Evolutionary conservation across 2,888 invertebrate genomes (phyloP), one percentile per base, ranked within the genome.

Genomic region (Micoletzkya japonica): DNA sequence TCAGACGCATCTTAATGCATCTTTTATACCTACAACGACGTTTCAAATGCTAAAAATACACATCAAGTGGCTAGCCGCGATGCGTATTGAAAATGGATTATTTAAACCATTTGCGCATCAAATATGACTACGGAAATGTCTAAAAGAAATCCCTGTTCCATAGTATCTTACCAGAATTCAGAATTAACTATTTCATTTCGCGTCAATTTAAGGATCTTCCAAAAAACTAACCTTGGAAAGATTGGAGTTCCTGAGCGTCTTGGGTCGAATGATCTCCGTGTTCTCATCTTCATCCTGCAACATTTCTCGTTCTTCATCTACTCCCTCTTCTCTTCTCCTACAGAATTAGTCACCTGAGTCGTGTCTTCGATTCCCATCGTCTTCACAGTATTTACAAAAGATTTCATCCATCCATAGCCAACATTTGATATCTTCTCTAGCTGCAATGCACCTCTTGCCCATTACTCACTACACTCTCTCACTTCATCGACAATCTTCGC

Each of bases 281-380:
- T 75, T 76, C 6, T 77, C 72, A 24, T 80, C 78, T 44, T 85
- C 85, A 49, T 76, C 83, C 56, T 68, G 63, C 1, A 34, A 49
- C 14, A n/a, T 17, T 36, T 17, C 20, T 6, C n/a, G 28, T 17
- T 14, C 17, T 60, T 26, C 28, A 39, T 20, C 28, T 39, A n/a
- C 14, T 26, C 3, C 56, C 17, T n/a, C 56, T 17, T 28, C 56
- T n/a, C 6, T 10, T 3, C 0, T 10, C 14, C 10, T 26, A 26
- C 0, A 59, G 26, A 36, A 1, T 17, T 6, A 37, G 14, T 6
- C 39, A 37, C 83, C 57, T 67, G 66, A 6, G 81, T 79, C 10
- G 84, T 85, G 50, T 84, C 84, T 69, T 82, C 82, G 49, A 84
- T 77, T 20, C 64, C 74, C 64, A 83, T 68, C 32, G 76, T 77